A percentile compares a stretch with the other conserved stretches of the same genome.
These are phyloP conservation scores for Austrofundulus limnaeus DNA, from an alignment of 2,113 vertebrate species.

Conservation along the genomic window DNA sequence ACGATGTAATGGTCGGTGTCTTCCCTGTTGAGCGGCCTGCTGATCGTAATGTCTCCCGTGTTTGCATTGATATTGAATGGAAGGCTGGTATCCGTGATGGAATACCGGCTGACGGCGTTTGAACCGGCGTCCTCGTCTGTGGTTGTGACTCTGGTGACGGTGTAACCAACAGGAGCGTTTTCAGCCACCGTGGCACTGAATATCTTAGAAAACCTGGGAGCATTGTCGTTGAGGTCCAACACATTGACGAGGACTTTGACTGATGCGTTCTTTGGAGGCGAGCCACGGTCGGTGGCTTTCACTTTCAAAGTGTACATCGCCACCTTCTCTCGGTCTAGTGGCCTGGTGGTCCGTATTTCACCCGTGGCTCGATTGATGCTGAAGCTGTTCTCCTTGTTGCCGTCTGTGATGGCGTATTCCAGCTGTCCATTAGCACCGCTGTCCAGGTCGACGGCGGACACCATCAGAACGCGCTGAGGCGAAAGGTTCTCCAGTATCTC, in stretches of 20 bases:
- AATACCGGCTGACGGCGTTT: constrained; percentile 91
- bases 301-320: constrained; percentile 84
- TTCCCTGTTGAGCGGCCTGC: constrained; percentile 92
- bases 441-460: constrained; percentile 87
- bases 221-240: constrained; percentile 95
- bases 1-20: constrained; percentile 90
- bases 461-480: constrained; percentile 84
- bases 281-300: constrained; percentile 88
- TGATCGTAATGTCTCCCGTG: constrained; percentile 92
- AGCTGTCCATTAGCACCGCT: constrained; percentile 91
- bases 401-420: constrained; percentile 87
- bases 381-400: constrained; percentile 91
- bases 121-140: constrained; percentile 91
- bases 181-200: constrained; percentile 93
- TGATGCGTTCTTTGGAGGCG: constrained; percentile 78
- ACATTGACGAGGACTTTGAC: constrained; percentile 87
- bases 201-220: constrained; percentile 94
- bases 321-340: constrained; percentile 89
- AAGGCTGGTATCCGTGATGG: constrained; percentile 85
- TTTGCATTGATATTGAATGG: constrained; percentile 89
- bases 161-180: constrained; percentile 91
- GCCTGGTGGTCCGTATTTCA: constrained; percentile 88
- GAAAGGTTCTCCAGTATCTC: constrained; percentile 91
- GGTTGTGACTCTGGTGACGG: constrained; percentile 90
- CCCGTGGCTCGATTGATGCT: constrained; percentile 87